phyloP scores from a whole-genome alignment of 2,113 vertebrate species.

The Rousettus leschenaultii region DNA sequence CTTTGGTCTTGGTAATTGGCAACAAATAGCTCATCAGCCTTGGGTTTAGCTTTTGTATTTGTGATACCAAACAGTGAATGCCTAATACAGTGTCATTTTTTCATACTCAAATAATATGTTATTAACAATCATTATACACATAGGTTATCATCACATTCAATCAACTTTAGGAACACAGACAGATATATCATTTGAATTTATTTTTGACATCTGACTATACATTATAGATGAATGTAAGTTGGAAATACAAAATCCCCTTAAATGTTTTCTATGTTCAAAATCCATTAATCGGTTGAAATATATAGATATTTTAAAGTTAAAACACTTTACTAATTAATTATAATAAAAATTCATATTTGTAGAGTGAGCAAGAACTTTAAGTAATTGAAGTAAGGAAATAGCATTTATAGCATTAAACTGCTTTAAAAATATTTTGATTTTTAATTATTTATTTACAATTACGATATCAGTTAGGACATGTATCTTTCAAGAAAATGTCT shows the following conservation, averaged over 20 bases:
- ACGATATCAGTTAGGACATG: not conserved
- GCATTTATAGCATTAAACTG: not conserved
- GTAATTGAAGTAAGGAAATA: not conserved
- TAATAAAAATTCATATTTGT: not conserved
- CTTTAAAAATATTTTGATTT: conserved; percentile 3
- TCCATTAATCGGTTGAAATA: not conserved
- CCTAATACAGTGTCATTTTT: not conserved
- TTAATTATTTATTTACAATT: not conserved
- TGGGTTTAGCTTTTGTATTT: not conserved
- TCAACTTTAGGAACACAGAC: not conserved
- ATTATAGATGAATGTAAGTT: not conserved
- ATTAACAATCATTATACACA: not conserved
- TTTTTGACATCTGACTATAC: not conserved
- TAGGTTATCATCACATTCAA: not conserved
- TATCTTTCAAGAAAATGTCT: not conserved
- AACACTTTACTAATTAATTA: not conserved
- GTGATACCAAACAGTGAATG: not conserved
- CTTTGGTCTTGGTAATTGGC: not conserved
- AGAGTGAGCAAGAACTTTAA: not conserved
- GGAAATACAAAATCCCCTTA: not conserved
- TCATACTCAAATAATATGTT: not conserved
- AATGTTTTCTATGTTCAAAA: not conserved
- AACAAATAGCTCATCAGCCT: not conserved
- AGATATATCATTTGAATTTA: not conserved
- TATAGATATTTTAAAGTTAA: not conserved